Evolutionary conservation across 37 sponge, comb jelly and placozoan species (phyloP).

Genomic region (Mnemiopsis leidyi): DNA sequence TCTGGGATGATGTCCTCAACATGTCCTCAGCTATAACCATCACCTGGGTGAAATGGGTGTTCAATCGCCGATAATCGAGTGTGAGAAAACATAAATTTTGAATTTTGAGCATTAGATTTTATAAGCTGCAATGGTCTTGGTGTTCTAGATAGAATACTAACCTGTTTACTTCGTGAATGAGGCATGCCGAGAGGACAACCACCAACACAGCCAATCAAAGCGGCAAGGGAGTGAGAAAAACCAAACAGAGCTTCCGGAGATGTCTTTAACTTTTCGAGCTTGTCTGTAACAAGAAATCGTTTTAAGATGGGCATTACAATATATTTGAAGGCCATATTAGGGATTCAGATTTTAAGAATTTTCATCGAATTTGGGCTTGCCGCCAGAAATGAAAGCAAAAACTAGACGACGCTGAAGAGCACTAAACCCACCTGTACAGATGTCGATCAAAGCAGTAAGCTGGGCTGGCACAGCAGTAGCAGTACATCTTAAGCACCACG

Average conservation of each 20-base stretch:
- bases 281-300: constrained; percentile 50
- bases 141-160: not conserved
- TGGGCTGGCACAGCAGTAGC: constrained; percentile 88
- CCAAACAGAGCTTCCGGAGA: constrained; percentile 74
- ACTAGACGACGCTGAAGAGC: not conserved
- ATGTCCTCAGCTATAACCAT: constrained; percentile 73
- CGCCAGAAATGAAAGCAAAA: no score
- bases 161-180: constrained; percentile 36
- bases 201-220: constrained; percentile 80
- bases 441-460: constrained; percentile 75
- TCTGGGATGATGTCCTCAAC: constrained; percentile 67
- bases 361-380: no score
- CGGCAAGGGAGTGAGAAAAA: constrained; percentile 78
- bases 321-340: no score
- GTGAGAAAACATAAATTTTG: not conserved
- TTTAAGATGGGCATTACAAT: no score
- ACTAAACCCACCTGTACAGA: constrained; percentile 67
- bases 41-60: constrained; percentile 66
- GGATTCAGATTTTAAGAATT: no score
- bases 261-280: constrained; percentile 59
- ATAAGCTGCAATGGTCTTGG: no score
- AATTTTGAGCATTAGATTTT: not conserved
- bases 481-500: constrained; percentile 86
- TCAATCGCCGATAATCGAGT: not conserved
- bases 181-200: constrained; percentile 89